Percentiles rank a stretch among this genome's conserved stretches.
Evolutionary conservation across 2,113 vertebrate genomes (phyloP).

Genomic region (Cervus canadensis): DNA sequence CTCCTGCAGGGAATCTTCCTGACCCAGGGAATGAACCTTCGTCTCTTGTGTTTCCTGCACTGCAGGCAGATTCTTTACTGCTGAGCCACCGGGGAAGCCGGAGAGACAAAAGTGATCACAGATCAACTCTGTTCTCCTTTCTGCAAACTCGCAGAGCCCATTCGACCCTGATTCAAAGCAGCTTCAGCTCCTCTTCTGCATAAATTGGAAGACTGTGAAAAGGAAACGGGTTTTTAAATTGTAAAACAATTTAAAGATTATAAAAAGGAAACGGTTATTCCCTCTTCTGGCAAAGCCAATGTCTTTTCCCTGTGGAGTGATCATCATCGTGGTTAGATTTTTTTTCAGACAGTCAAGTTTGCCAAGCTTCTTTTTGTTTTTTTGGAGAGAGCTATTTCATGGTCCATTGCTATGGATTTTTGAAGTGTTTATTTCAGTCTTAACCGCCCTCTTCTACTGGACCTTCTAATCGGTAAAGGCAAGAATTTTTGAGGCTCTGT

Average conservation of each 20-base stretch:
- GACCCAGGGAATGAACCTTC: not conserved
- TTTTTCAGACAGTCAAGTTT: not conserved
- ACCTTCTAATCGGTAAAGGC: too few species aligned
- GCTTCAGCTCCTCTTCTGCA: not conserved
- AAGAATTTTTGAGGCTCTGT: not conserved
- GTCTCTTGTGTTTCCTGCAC: not conserved
- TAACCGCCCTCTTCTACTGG: not conserved
- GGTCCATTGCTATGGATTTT: too few species aligned
- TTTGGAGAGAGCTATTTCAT: not conserved
- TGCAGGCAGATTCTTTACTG: not conserved
- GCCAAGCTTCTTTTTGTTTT: not conserved
- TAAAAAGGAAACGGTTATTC: not conserved
- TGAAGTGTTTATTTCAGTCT: not conserved
- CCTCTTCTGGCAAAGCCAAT: too few species aligned
- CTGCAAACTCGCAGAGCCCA: rapidly evolving
- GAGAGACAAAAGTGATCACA: not conserved
- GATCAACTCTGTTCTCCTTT: too few species aligned
- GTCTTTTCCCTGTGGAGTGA: not conserved
- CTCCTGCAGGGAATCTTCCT: not conserved
- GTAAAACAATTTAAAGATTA: not conserved
- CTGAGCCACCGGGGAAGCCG: not conserved
- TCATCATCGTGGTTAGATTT: not conserved
- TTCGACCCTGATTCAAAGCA: not conserved
- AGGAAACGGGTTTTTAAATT: not conserved
- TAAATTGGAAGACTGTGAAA: not conserved